Evolutionary conservation across 1,140 invertebrate genomes (phyloP).

Genomic region (Solenopsis invicta): DNA sequence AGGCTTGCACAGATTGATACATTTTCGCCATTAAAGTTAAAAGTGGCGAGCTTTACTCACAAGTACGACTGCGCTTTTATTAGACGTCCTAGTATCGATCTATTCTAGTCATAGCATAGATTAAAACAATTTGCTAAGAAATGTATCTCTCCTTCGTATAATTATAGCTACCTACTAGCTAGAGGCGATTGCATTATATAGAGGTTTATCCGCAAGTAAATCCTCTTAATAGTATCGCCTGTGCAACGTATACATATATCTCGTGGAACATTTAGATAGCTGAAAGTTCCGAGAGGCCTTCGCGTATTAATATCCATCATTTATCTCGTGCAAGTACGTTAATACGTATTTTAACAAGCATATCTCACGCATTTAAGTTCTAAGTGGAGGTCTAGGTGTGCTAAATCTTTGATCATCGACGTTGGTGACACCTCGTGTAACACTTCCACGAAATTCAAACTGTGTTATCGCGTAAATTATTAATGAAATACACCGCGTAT

Average conservation of each 20-base stretch:
- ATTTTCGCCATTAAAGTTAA: background rate
- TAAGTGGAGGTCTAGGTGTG: constrained; percentile 2
- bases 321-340: constrained; percentile 6
- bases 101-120: constrained; percentile 3
- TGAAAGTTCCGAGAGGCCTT: constrained; percentile 28
- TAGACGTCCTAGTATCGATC: constrained; percentile 19
- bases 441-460: constrained; percentile 22
- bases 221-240: constrained; percentile 39
- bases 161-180: constrained; percentile 28
- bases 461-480: background rate
- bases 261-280: constrained; percentile 26
- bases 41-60: background rate
- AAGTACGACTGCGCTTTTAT: background rate
- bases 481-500: background rate
- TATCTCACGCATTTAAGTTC: constrained; percentile 1
- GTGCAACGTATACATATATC: background rate
- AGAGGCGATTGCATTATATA: constrained; percentile 43
- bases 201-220: constrained; percentile 26
- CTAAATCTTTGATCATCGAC: background rate
- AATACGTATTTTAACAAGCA: constrained; percentile 26
- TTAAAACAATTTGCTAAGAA: constrained; percentile 18
- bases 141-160: constrained; percentile 10
- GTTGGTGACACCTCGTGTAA: background rate
- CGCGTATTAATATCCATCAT: constrained; percentile 36
- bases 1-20: background rate